Evolutionary conservation across 1,140 invertebrate genomes (phyloP), one percentile per base, ranked within the genome.

Genomic region (Procambarus virginalis): DNA sequence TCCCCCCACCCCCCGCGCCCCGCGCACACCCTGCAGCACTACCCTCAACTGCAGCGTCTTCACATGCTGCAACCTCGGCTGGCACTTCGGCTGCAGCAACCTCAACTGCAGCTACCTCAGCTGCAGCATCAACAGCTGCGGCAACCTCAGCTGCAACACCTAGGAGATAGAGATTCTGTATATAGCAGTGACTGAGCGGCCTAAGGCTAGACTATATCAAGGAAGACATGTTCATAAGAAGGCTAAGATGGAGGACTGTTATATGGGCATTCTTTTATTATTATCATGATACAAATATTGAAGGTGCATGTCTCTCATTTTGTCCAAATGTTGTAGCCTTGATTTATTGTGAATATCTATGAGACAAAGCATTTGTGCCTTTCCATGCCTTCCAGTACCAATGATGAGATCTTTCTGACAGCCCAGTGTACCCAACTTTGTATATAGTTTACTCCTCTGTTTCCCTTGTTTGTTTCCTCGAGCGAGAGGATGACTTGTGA

Each of bases 281-380:
- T 90, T 90, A 90, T 90, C 83, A 90, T 90, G 89, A 90, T 90
- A 90, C 89, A 90, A 90, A 90, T 90, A 90, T 86, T 86, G 79
- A 90, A 90, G 89, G 89, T 90, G 89, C 89, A 90, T 90, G 83
- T 90, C 89, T 90, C 89, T 86, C 75, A 90, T 90, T 90, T 90
- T 90, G 89, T 90, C 89, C 89, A 90, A 89, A 90, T 90, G 89
- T 90, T 90, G 70, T 86, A 90, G 83, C 83, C 83, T 86, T 85
- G 84, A 90, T 90, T 85, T 85, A 85, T 85, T 90, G 83, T 90
- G 89, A 90, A 85, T 90, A 85, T 85, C 84, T 81, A 73, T 86
- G 89, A 90, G 89, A 90, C 84, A 86, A 90, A 90, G 89, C 89
- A 90, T 90, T 90, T 85, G 89, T 90, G 89, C 89, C 89, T 90